Evolutionary conservation across 2,797 vertebrate genomes (phyloP), one percentile per base, ranked within the genome.

Genomic region (Schizopygopsis pylzovi): DNA sequence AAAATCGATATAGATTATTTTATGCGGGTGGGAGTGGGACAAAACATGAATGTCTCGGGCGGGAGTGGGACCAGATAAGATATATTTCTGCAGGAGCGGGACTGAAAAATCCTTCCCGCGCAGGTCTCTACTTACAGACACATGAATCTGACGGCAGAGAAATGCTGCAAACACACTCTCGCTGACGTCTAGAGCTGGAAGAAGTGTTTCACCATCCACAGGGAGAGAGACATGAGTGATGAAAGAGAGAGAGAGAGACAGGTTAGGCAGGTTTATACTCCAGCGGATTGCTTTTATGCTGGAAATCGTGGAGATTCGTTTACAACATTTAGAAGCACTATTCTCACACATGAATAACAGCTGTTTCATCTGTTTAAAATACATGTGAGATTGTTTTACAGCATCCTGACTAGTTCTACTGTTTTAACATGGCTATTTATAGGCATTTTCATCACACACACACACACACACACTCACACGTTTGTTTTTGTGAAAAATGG

Each of bases 161-260:
- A 87, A 87, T 72, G 85, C 86, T 85, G 81, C 77, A 73, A 75
- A 89, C 81, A 71, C 79, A 83, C n/a, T 47, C 86, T 59, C 81
- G 79, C 84, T 87, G 70, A 56, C 68, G 89, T 89, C 91, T 91
- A 91, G 92, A 93, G 92, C 91, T 85, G 86, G 86, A 89, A 87
- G 56, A 2, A 2, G 9, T 5, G 85, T 90, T 87, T 88, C 91
- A 92, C 87, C 85, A n/a, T 89, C 87, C 83, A 83, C 81, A 41
- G 90, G 84, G 91, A 89, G 84, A 89, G 82, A 47, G 89, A 56
- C 22, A 85, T 84, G 87, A 87, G 87, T 37, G 87, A 91, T 56
- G 54, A 56, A 22, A 56, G 71, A 77, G 54, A 63, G 11, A 16
- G 45, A 86, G 86, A 63, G 47, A 20, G 87, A 79, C 52, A 4